A percentile compares a stretch with the other conserved stretches of the same genome.
Evolutionary conservation across 2,113 vertebrate species (phyloP).

Genomic region (Hippocampus abdominalis): DNA sequence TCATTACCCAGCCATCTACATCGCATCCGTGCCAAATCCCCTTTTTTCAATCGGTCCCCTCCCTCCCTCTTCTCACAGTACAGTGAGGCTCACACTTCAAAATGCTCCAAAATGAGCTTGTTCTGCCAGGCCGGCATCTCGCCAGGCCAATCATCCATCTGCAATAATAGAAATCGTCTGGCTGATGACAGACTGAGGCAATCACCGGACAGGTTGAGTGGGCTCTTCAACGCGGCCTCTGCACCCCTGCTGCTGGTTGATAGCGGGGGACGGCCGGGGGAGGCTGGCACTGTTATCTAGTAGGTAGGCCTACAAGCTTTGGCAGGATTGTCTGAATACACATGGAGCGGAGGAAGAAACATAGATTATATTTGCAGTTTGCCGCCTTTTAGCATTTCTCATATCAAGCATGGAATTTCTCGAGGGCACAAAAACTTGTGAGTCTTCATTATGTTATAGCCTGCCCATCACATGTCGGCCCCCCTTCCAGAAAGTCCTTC

Average conservation of each 20-base stretch:
- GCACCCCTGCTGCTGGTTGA: slow-evolving; percentile 60
- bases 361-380: background rate
- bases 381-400: background rate
- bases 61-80: slow-evolving; percentile 19
- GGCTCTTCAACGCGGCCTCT: slow-evolving; percentile 65
- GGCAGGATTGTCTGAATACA: slow-evolving; percentile 18
- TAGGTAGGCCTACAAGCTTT: slow-evolving; percentile 20
- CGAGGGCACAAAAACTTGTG: background rate
- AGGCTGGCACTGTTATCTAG: slow-evolving; percentile 35
- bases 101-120: slow-evolving; percentile 61
- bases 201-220: slow-evolving; percentile 66
- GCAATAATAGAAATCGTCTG: slow-evolving; percentile 70
- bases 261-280: slow-evolving; percentile 41
- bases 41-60: slow-evolving; percentile 16
- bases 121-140: slow-evolving; percentile 61
- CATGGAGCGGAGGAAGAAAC: slow-evolving; percentile 17
- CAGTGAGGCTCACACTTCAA: slow-evolving; percentile 55
- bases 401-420: background rate
- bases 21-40: slow-evolving; percentile 34
- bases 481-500: slow-evolving; percentile 36
- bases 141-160: slow-evolving; percentile 70
- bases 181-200: slow-evolving; percentile 70
- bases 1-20: slow-evolving; percentile 59
- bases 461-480: slow-evolving; percentile 19
- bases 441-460: slow-evolving; percentile 36